Conservation (phyloP, 1,140 invertebrate species). For the Zaprionus ghesquierei region DNA sequence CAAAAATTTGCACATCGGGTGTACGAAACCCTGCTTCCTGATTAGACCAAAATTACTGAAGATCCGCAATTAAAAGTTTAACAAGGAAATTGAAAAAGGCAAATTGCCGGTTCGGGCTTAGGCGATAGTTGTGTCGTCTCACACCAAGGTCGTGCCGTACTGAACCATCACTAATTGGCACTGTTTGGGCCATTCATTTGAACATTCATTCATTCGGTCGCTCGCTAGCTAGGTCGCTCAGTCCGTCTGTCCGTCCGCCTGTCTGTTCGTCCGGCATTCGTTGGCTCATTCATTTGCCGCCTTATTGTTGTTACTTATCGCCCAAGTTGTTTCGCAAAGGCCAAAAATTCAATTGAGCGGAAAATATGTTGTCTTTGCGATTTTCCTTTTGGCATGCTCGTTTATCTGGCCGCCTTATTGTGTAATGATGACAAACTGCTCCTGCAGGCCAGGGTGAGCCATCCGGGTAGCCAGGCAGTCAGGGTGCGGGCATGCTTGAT, state of each 20-base stretch:
- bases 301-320: slow-evolving; percentile 79
- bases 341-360: slow-evolving; percentile 79
- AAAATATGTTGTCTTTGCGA: slow-evolving; percentile 80
- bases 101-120: too few species aligned
- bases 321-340: slow-evolving; percentile 63
- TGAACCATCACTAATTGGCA: slow-evolving; percentile 33
- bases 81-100: background rate
- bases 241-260: background rate
- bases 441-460: slow-evolving; percentile 46
- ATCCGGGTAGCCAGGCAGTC: too few species aligned
- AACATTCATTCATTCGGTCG: background rate
- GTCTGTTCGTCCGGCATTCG: background rate
- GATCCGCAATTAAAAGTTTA: background rate
- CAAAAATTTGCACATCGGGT: too few species aligned
- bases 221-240: background rate
- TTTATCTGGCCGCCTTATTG: slow-evolving; percentile 60
- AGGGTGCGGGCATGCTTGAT: slow-evolving; percentile 15
- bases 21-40: too few species aligned
- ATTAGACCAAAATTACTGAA: background rate
- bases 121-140: background rate
- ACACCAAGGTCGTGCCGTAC: background rate
- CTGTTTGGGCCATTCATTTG: background rate
- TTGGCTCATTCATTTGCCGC: slow-evolving; percentile 62
- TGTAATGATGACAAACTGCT: slow-evolving; percentile 78
- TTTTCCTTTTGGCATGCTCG: slow-evolving; percentile 64